Base-by-base conservation (phyloP, 2,797 vertebrate genomes). In the Sebastes goodei region DNA sequence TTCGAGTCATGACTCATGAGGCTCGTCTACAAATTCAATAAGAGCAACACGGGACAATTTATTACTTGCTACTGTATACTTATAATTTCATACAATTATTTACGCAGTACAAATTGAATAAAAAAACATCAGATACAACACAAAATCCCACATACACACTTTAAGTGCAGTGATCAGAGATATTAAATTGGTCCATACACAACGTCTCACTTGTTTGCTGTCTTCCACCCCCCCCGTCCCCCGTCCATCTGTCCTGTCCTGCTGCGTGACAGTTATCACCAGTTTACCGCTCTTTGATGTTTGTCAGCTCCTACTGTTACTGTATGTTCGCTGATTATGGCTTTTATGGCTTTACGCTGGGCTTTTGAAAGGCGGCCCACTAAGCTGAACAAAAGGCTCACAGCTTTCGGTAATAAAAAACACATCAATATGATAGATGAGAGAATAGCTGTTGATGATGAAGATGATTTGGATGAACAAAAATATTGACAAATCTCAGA, bases 231-330 rank as follows among this genome's bases (percentile, higher is more conserved):
- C 57, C 27, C 9, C 59, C 42, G 5, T 14, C 42, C 27, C 20
- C 57, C 57, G 14, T 23, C 75, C 67, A 73, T 81, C 72, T 78
- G 75, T 77, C 63, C 29, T 11, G 20, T 52, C 80, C 71, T 27
- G 64, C 80, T 81, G 68, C 6, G 55, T 57, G 57, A 73, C 71
- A 79, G 27, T 79, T 77, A 84, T 62, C 57, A 63, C 69, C 35
- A 57, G 69, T 86, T 85, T 71, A 63, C n/a, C 7, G 2, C 29
- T 53, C 46, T 61, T 38, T 87, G 73, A 82, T 86, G 62, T 69
- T 71, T 72, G 42, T 78, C 35, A 78, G 63, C 56, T 80, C 63
- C 74, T 23, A 35, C 81, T 72, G 78, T 59, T 21, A 7, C 72
- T 65, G 25, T 82, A 33, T 7, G 35, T 77, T 60, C 33, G 46